A percentile compares a stretch with the other conserved stretches of the same genome.
phyloP scores from a whole-genome alignment of 1,140 invertebrate species.

The Melanaphis sacchari region DNA sequence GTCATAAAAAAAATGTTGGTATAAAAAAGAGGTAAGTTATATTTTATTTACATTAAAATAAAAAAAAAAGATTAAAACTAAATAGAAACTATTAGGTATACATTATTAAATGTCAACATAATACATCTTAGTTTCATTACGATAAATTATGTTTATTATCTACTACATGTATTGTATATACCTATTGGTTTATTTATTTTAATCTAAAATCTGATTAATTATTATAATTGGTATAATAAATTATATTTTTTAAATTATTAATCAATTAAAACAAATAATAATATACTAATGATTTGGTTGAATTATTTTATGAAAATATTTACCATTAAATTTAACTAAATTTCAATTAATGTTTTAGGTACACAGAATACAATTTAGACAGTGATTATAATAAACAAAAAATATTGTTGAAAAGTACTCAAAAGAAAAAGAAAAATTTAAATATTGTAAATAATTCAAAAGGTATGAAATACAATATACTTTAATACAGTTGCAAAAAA shows the following conservation, averaged over 20 bases:
- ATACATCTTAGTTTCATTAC: not conserved
- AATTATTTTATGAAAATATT: not conserved
- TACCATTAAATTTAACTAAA: not conserved
- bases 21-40: slow-evolving; percentile 7
- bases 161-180: not conserved
- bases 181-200: not conserved
- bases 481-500: not conserved
- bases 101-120: not conserved
- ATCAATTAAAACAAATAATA: not conserved
- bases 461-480: not conserved
- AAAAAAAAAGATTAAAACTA: not conserved
- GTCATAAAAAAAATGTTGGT: not conserved
- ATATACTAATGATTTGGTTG: not conserved
- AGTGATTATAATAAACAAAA: not conserved
- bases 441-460: not conserved
- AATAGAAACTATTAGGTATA: not conserved
- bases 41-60: not conserved
- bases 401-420: not conserved
- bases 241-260: not conserved
- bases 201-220: not conserved
- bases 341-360: not conserved
- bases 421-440: not conserved
- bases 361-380: not conserved
- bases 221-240: not conserved
- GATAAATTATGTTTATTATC: not conserved